Base-by-base conservation (phyloP, 2,113 vertebrate species). In the Eira barbara region DNA sequence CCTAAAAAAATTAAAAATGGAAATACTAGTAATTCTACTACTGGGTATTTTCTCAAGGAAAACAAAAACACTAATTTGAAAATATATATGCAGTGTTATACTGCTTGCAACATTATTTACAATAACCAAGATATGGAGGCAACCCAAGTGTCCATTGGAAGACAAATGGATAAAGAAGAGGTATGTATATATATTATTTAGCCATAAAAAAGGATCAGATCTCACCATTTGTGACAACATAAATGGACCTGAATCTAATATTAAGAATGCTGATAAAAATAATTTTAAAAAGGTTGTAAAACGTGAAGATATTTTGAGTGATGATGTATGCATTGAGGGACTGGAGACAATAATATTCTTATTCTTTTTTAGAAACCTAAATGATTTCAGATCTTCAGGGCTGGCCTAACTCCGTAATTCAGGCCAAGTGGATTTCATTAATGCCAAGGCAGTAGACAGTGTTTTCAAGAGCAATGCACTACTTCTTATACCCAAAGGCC, bases 241-340 rank as follows among this genome's bases (percentile, higher is more conserved):
- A 67, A 67, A 67, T 67, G 31, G 63, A 67, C 31, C 63, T 79
- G 39, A 83, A 93, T 84, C 42, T 83, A 85, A 74, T 86, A 79
- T 71, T 73, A 55, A 59, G 57, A 86, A 6, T 79, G 55, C 47
- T 93, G 52, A 92, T 91, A 82, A 97, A 74, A 93, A 69, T 88
- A 25, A 91, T 93, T 96, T 96, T 71, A 96, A 96, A 96, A 78
- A 73, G 10, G 7, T 52, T 86, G 9, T 85, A 85, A 86, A 71
- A 81, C 8, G 6, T 95, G 8, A 94, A 94, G 76, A 78, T 96
- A 92, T 59, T 97, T 92, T 89, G 59, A 94, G 42, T 78, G 73
- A 86, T 79, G 80, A 78, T 82, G 52, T 97, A 15, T 92, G 59
- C 85, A 97, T 95, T 97, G 55, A 81, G n/a, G 83, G 73, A 27